These are phyloP conservation scores for Gorsachius magnificus DNA, from an alignment of 2,797 vertebrate species.

Conservation along the genomic window DNA sequence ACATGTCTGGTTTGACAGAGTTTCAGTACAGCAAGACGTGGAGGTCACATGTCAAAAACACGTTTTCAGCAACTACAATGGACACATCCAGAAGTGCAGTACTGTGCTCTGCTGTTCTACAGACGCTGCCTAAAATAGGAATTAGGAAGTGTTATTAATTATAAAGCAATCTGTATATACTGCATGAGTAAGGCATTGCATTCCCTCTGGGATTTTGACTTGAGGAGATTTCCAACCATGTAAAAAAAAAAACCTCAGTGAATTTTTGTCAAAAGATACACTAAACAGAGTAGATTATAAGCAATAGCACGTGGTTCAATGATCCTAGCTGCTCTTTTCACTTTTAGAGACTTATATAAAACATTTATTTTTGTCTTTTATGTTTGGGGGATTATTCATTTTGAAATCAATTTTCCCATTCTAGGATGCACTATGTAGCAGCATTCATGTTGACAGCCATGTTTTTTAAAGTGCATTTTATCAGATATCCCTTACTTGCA, in stretches of 20 bases:
- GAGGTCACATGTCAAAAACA: neutral
- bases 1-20: neutral
- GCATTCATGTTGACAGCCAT: neutral
- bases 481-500: neutral
- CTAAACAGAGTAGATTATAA: neutral
- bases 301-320: accelerated
- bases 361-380: neutral
- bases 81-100: neutral
- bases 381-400: neutral
- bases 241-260: neutral
- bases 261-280: neutral
- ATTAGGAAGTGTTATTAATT: neutral
- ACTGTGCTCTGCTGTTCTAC: neutral
- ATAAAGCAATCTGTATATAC: neutral
- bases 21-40: neutral
- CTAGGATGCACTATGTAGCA: neutral
- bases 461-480: neutral
- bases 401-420: neutral
- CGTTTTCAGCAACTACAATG: neutral
- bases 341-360: neutral
- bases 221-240: neutral
- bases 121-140: neutral
- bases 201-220: neutral
- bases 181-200: neutral
- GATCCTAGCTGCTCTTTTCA: neutral